Conservation (phyloP, 1,140 invertebrate species). For the Drosophila prosaltans region DNA sequence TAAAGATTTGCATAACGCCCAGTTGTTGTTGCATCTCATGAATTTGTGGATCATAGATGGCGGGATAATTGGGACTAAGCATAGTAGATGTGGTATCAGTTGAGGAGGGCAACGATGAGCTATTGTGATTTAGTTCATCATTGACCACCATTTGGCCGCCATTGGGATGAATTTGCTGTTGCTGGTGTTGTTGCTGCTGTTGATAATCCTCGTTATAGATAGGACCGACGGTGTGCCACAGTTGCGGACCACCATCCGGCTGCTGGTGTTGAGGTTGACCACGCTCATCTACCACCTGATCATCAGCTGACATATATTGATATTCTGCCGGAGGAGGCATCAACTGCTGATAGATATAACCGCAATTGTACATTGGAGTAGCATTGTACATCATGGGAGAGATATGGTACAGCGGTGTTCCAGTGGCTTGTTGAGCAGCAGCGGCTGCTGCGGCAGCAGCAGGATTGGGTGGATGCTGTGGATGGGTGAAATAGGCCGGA, state of each 20-base stretch:
- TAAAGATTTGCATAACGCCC: slow-evolving; percentile 76
- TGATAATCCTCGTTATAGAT: slow-evolving; percentile 74
- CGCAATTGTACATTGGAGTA: slow-evolving; percentile 56
- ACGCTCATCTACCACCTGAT: slow-evolving; percentile 56
- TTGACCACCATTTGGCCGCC: slow-evolving; percentile 39
- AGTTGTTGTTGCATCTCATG: slow-evolving; percentile 80
- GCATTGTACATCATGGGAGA: slow-evolving; percentile 44
- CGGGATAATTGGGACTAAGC: slow-evolving; percentile 74
- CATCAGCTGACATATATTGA: slow-evolving; percentile 53
- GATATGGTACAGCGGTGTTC: slow-evolving; percentile 59
- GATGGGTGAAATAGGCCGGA: slow-evolving; percentile 67
- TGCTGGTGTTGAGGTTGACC: slow-evolving; percentile 39
- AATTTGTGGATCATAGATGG: slow-evolving; percentile 73
- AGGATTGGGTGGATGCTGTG: slow-evolving; percentile 60
- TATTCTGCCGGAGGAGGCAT: slow-evolving; percentile 60
- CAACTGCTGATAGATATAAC: slow-evolving; percentile 56
- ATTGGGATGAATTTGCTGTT: slow-evolving; percentile 40
- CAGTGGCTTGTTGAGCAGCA: slow-evolving; percentile 71
- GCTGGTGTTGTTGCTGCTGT: slow-evolving; percentile 45
- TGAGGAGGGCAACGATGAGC: slow-evolving; percentile 60
- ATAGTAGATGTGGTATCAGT: slow-evolving; percentile 73
- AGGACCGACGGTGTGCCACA: slow-evolving; percentile 64
- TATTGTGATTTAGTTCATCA: slow-evolving; percentile 78
- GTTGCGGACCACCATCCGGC: slow-evolving; percentile 45
- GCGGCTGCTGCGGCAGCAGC: slow-evolving; percentile 47